Conservation (phyloP, 2,888 invertebrate genomes). For the Lochmaea crataegi region DNA sequence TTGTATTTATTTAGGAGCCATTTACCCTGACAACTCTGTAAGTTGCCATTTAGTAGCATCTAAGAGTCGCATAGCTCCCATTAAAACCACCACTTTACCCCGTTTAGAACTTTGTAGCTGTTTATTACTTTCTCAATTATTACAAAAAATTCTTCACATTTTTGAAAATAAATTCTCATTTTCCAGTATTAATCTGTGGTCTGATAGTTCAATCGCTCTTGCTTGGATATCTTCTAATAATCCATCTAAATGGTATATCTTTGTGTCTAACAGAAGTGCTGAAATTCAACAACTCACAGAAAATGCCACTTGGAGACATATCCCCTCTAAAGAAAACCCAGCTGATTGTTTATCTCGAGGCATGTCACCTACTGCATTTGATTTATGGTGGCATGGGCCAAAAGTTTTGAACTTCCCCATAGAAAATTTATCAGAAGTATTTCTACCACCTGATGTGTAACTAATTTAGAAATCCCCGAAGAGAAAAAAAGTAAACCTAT, state of each 20-base stretch:
- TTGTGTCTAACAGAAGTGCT: slow-evolving; percentile 10
- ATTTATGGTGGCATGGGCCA: slow-evolving; percentile 6
- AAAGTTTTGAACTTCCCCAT: not conserved
- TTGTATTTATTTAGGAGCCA: slow-evolving; percentile 15
- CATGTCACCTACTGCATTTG: not conserved
- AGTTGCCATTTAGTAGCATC: not conserved
- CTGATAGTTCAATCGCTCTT: not conserved
- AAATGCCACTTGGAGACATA: slow-evolving; percentile 12
- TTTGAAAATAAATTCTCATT: slow-evolving; percentile 12
- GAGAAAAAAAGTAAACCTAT: no score
- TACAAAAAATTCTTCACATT: slow-evolving; percentile 33
- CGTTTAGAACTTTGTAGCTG: not conserved
- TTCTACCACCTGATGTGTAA: slow-evolving; percentile 1
- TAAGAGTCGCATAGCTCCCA: no score
- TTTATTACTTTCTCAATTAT: not conserved
- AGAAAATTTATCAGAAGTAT: slow-evolving; percentile 1
- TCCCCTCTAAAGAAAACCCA: not conserved
- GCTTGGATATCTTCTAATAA: slow-evolving; percentile 8
- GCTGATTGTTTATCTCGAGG: slow-evolving; percentile 11
- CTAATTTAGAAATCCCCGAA: not conserved
- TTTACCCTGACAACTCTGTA: slow-evolving; percentile 15
- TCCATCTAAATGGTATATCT: slow-evolving; percentile 4
- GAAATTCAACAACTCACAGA: slow-evolving; percentile 12
- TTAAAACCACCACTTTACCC: slow-evolving; percentile 6
- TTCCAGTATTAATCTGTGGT: slow-evolving; percentile 10